Conservation (phyloP, 2,797 vertebrate species). For the Kryptolebias ocellatus region DNA sequence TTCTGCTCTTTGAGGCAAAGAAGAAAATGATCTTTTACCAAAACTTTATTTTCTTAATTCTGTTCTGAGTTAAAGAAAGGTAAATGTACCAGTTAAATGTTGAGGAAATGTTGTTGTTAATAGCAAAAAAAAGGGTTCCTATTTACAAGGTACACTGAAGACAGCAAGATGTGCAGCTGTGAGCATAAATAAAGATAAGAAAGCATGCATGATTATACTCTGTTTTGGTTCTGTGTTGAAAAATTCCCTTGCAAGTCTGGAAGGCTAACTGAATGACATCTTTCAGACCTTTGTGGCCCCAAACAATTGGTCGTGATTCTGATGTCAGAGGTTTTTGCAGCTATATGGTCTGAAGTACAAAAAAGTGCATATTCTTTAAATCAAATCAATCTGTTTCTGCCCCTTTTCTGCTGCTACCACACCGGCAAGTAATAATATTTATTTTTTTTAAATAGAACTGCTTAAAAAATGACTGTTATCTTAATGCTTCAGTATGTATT, state of each 20-base stretch:
- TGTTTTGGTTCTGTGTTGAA: too few species aligned
- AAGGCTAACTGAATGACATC: not conserved
- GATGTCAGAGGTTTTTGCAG: not conserved
- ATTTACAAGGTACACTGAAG: too few species aligned
- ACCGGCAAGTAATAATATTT: conserved; percentile 3
- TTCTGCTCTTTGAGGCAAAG: too few species aligned
- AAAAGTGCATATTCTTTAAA: not conserved
- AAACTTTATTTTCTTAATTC: too few species aligned
- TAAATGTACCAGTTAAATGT: too few species aligned
- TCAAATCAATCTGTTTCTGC: not conserved
- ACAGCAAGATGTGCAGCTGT: too few species aligned
- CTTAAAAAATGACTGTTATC: conserved; percentile 2
- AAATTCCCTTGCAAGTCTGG: not conserved
- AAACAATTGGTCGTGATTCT: not conserved
- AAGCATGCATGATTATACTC: too few species aligned
- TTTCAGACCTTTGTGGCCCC: not conserved
- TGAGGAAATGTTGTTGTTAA: too few species aligned
- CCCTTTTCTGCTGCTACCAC: conserved; percentile 2
- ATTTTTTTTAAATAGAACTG: not conserved
- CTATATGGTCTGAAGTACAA: not conserved
- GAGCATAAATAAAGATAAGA: too few species aligned
- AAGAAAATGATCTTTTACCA: too few species aligned
- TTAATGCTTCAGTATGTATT: conserved; percentile 13
- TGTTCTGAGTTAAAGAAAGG: too few species aligned
- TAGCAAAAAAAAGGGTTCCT: too few species aligned